phyloP scores from a whole-genome alignment of 2,797 vertebrate species.

The Phalanger gymnotis region DNA sequence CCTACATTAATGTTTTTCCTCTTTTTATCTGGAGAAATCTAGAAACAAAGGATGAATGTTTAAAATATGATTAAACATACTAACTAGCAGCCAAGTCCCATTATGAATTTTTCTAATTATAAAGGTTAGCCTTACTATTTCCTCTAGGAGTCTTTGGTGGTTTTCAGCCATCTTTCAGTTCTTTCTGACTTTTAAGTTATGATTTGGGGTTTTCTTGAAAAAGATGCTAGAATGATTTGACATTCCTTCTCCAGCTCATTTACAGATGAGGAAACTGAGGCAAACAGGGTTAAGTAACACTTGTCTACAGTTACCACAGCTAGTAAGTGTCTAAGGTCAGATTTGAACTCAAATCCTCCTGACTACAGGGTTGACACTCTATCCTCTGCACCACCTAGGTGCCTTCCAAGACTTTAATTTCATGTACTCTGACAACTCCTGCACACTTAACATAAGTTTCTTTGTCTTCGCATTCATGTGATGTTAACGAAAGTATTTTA shows the following conservation, averaged over 20 bases:
- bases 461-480: slow-evolving; percentile 53
- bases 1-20: slow-evolving; percentile 7
- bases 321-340: background rate
- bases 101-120: background rate
- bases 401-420: slow-evolving; percentile 54
- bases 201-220: background rate
- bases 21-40: background rate
- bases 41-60: background rate
- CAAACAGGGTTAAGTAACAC: background rate
- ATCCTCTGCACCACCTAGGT: background rate
- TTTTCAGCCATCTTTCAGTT: background rate
- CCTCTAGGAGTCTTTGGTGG: background rate
- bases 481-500: slow-evolving; percentile 67
- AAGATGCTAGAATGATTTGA: background rate
- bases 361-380: background rate
- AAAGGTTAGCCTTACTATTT: background rate
- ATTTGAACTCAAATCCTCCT: background rate
- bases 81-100: background rate
- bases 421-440: slow-evolving; percentile 43
- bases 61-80: slow-evolving; percentile 23
- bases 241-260: background rate
- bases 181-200: background rate
- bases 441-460: slow-evolving; percentile 69
- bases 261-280: background rate
- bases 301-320: background rate